These are phyloP conservation scores for Axinella damicornis DNA, from an alignment of 37 sponge, comb jelly and placozoan genomes.

Conservation along the genomic window DNA sequence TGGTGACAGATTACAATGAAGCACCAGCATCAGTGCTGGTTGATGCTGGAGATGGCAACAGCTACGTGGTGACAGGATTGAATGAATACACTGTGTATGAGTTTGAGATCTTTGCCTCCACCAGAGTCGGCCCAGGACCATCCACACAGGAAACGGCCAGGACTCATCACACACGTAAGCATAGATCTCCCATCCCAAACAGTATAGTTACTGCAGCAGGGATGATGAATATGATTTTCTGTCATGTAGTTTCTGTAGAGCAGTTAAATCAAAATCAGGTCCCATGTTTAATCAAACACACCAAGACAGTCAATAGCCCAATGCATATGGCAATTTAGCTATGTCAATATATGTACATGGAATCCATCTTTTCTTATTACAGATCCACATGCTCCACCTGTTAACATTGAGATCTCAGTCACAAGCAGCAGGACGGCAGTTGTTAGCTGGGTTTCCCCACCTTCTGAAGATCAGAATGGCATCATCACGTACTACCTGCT, in stretches of 20 bases:
- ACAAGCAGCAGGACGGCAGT: neutral
- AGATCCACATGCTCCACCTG: constrained; percentile 34
- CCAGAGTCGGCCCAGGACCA: neutral
- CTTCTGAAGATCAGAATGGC: constrained; percentile 20
- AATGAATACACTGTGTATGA: neutral
- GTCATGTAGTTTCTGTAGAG: too few relatives aligned
- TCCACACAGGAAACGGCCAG: neutral
- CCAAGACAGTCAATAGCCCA: too few relatives aligned
- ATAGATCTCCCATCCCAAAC: too few relatives aligned
- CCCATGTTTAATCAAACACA: too few relatives aligned
- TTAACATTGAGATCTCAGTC: neutral
- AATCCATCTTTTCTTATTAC: neutral
- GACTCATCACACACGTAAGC: neutral
- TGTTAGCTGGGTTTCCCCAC: constrained; percentile 18
- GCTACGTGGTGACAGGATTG: neutral
- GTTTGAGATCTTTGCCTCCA: neutral
- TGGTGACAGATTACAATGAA: too few relatives aligned
- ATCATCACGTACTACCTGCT: neutral
- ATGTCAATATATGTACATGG: neutral
- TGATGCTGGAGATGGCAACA: neutral
- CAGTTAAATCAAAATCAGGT: too few relatives aligned
- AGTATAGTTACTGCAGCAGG: too few relatives aligned
- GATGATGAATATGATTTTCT: too few relatives aligned
- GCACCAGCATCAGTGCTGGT: neutral
- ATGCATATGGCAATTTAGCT: too few relatives aligned